Evolutionary conservation across 2,113 vertebrate genomes (phyloP), one percentile per base, ranked within the genome.

Genomic region (Sander lucioperca): DNA sequence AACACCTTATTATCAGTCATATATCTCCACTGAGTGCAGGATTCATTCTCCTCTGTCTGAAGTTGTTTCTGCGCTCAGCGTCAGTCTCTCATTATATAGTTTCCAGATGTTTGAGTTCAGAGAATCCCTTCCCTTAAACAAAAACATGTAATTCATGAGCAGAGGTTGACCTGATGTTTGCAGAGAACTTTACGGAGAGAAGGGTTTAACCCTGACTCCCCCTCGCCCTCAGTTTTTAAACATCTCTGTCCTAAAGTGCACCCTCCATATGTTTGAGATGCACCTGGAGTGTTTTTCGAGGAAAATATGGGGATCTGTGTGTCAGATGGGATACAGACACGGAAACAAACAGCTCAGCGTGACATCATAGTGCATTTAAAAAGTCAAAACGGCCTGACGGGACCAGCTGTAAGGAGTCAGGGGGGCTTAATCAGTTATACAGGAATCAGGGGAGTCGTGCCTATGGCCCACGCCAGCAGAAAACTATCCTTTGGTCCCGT

Each of bases 41-140:
- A 30, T 27, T 27, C 10, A 14, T 25, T 5, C 19, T 33, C 51
- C 33, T 58, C 27, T 59, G 11, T 30, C 69, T 14, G 53, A 72
- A 54, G 53, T 45, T 23, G 33, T 74, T 1, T 23, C 57, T 61
- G 13, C 8, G 9, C 30, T 58, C 57, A 47, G 33, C 27, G 0
- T 47, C 58, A 30, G 27, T 4, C 23, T 51, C 27, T 61, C 23
- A 48, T 18, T n/a, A 15, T 62, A 56, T 56, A 18, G 51, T 27
- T 61, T 85, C 72, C 77, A 80, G 72, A 85, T 80, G 72, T 80
- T 57, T 59, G 62, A 83, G 27, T 30, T 27, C 1, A 2, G 36
- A 70, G 58, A 54, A 48, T 50, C 43, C 14, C 39, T 43, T 6
- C 45, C 2, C 39, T 48, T 16, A 15, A 6, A 51, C 25, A 23